Evolutionary conservation across 2,113 vertebrate species (phyloP).

Genomic region (Rhinopomastus cyanomelas): DNA sequence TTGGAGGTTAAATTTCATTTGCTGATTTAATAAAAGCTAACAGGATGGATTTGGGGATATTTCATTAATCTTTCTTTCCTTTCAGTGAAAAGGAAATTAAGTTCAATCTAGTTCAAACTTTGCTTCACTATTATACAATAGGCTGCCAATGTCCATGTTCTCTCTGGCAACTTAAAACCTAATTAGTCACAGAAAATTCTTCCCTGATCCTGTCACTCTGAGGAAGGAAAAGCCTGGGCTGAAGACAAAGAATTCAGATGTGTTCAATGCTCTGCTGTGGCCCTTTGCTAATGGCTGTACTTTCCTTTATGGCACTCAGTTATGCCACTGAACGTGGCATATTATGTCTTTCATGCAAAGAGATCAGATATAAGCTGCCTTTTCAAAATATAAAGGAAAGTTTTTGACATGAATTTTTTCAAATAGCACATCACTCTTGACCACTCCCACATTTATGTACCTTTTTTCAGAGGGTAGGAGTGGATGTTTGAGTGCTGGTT

Average conservation of each 20-base stretch:
- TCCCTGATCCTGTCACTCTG: constrained; percentile 81
- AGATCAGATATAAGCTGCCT: not conserved
- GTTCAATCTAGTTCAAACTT: constrained; percentile 86
- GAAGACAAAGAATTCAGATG: constrained; percentile 64
- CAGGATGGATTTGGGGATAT: constrained; percentile 98
- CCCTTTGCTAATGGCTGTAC: not conserved
- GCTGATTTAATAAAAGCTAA: constrained; percentile 98
- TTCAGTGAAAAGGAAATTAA: constrained; percentile 95
- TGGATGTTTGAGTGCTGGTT: not conserved
- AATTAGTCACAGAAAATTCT: constrained; percentile 91
- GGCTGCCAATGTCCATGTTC: constrained; percentile 83
- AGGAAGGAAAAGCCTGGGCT: constrained; percentile 70
- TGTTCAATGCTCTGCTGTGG: constrained; percentile 20
- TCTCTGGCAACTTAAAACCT: constrained; percentile 86
- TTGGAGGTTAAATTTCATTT: constrained; percentile 89
- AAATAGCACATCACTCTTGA: not conserved
- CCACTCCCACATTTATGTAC: not conserved
- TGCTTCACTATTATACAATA: constrained; percentile 76
- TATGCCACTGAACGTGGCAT: not conserved
- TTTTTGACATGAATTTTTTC: not conserved
- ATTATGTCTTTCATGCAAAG: not conserved
- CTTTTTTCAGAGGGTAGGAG: not conserved
- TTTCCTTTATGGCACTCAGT: not conserved
- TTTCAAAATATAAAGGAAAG: not conserved
- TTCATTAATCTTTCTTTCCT: constrained; percentile 97